phyloP scores from a whole-genome alignment of 2,113 vertebrate genomes.

The Sphyrna mokarran region DNA sequence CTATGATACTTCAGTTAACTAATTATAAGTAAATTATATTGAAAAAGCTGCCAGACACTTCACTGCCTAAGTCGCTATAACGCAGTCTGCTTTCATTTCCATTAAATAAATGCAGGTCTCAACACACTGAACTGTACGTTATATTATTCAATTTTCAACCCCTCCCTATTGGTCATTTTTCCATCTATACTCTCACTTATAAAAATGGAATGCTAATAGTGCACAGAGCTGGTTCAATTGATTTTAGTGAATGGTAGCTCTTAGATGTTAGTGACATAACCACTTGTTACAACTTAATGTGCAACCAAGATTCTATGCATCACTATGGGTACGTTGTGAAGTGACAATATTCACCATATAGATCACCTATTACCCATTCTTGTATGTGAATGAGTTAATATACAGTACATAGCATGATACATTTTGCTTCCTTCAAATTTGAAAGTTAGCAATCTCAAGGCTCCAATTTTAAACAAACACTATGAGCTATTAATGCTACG shows the following conservation, averaged over 20 bases:
- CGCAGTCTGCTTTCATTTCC: neutral
- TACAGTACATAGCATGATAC: neutral
- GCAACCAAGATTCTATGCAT: neutral
- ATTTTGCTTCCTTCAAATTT: neutral
- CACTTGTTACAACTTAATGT: neutral
- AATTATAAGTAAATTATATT: neutral
- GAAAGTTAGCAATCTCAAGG: neutral
- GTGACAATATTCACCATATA: neutral
- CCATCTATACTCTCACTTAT: neutral
- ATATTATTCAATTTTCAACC: neutral
- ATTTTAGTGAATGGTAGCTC: neutral
- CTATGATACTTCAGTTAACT: neutral
- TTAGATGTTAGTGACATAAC: neutral
- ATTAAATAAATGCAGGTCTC: neutral
- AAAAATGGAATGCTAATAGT: neutral
- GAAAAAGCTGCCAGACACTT: neutral
- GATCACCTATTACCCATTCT: neutral
- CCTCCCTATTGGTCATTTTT: neutral
- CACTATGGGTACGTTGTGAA: neutral
- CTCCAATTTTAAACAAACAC: neutral
- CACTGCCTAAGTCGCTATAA: neutral
- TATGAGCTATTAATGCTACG: neutral
- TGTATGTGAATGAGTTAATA: neutral
- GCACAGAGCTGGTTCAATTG: neutral
- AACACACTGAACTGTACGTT: neutral